A percentile compares a stretch with the other conserved stretches of the same genome.
Conservation (phyloP, 2,888 invertebrate genomes). For the Myopa testacea region DNA sequence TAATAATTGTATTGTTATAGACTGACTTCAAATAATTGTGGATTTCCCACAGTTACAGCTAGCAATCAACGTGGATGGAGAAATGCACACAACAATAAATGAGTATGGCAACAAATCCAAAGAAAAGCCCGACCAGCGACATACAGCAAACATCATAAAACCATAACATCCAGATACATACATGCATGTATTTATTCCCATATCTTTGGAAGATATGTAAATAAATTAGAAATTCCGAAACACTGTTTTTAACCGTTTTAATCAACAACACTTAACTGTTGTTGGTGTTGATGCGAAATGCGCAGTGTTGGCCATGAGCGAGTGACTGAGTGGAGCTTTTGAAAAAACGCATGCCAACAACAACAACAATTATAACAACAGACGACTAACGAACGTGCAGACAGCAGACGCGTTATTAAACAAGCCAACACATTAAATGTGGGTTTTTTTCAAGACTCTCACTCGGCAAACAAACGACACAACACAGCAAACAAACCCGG, state of each 20-base stretch:
- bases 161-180: not conserved
- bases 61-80: slow-evolving; percentile 1
- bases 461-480: slow-evolving; percentile 8
- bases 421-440: slow-evolving; percentile 2
- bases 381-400: slow-evolving; percentile 6
- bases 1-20: not conserved
- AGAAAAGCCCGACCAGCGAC: slow-evolving; percentile 18
- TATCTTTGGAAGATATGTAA: not conserved
- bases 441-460: slow-evolving; percentile 30
- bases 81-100: not conserved
- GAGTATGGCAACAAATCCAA: slow-evolving; percentile 20
- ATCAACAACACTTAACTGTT: slow-evolving; percentile 18
- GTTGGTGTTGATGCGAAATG: slow-evolving; percentile 12
- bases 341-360: slow-evolving; percentile 23
- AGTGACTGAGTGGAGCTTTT: slow-evolving; percentile 14
- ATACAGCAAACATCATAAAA: not conserved
- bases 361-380: not conserved
- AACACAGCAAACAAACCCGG: not conserved
- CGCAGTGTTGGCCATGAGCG: slow-evolving; percentile 16
- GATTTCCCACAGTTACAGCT: slow-evolving; percentile 22
- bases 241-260: slow-evolving; percentile 26
- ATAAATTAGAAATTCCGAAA: slow-evolving; percentile 28
- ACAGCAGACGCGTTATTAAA: not conserved
- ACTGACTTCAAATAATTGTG: slow-evolving; percentile 9
- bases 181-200: not conserved